Conservation (phyloP, 2,888 invertebrate genomes). For the Metacarcinus magister region DNA sequence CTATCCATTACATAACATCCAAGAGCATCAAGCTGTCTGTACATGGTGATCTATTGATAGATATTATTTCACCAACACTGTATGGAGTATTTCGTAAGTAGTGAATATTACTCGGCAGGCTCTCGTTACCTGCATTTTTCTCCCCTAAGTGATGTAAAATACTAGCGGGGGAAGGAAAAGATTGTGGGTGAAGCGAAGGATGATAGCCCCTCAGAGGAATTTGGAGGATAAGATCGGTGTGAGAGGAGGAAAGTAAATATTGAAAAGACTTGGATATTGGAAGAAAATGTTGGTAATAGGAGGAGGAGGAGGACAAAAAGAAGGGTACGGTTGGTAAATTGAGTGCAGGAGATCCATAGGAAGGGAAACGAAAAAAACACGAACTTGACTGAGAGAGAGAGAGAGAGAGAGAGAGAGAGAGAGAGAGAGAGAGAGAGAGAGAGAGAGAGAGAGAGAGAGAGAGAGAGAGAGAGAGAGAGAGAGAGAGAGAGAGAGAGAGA, state of each 20-base stretch:
- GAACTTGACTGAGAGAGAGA: neutral
- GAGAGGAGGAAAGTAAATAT: neutral
- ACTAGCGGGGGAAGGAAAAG: neutral
- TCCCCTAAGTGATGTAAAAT: neutral
- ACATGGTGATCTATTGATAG: no score
- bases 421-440: neutral
- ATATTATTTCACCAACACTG: no score
- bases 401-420: constrained; percentile 26
- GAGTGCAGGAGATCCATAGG: neutral
- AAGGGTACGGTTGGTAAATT: neutral
- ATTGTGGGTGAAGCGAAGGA: neutral
- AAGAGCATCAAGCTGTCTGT: neutral
- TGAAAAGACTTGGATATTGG: neutral
- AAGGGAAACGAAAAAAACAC: neutral
- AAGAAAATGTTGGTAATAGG: neutral
- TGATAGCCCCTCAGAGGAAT: neutral
- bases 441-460: neutral
- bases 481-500: neutral
- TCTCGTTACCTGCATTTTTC: neutral
- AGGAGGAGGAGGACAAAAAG: neutral
- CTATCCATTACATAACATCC: neutral
- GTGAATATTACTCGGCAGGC: neutral
- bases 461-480: neutral
- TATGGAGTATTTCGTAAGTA: neutral
- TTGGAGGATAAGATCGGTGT: neutral